A percentile compares a stretch with the other conserved stretches of the same genome.
Evolutionary conservation across 2,888 invertebrate species (phyloP).

Genomic region (Eumacrocentrus americanus): DNA sequence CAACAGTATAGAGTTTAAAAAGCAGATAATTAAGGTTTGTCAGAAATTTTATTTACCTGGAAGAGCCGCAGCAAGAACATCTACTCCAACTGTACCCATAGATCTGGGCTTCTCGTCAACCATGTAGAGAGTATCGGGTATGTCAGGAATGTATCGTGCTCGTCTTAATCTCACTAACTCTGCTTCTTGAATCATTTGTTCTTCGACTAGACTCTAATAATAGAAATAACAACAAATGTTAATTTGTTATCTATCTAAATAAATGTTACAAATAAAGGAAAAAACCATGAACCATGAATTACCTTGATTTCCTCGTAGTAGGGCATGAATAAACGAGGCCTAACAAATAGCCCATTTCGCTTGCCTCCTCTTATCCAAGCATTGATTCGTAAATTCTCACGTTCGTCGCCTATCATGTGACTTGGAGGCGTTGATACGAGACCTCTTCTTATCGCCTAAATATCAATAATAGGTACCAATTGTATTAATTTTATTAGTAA

Average conservation of each 20-base stretch:
- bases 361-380: conserved; percentile 82
- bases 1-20: neutral
- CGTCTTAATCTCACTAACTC: conserved; percentile 74
- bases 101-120: conserved; percentile 68
- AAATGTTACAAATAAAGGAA: neutral
- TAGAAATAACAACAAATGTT: conserved; percentile 22
- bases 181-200: conserved; percentile 80
- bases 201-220: conserved; percentile 76
- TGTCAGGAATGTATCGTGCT: conserved; percentile 77
- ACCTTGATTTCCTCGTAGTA: conserved; percentile 95
- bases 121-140: conserved; percentile 95
- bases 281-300: conserved; percentile 17
- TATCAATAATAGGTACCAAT: conserved; percentile 9
- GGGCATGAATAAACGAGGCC: conserved; percentile 91
- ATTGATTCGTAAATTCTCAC: conserved; percentile 70
- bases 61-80: conserved; percentile 70
- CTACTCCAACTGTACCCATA: conserved; percentile 66
- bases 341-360: conserved; percentile 75
- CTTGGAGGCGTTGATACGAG: conserved; percentile 82
- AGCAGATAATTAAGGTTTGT: neutral
- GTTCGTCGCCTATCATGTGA: conserved; percentile 81
- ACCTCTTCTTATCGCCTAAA: conserved; percentile 70
- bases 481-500: neutral
- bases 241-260: neutral
- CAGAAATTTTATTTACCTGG: conserved; percentile 60